Conservation (phyloP, 2,888 invertebrate genomes). For the Caenorhabditis sp. region DNA sequence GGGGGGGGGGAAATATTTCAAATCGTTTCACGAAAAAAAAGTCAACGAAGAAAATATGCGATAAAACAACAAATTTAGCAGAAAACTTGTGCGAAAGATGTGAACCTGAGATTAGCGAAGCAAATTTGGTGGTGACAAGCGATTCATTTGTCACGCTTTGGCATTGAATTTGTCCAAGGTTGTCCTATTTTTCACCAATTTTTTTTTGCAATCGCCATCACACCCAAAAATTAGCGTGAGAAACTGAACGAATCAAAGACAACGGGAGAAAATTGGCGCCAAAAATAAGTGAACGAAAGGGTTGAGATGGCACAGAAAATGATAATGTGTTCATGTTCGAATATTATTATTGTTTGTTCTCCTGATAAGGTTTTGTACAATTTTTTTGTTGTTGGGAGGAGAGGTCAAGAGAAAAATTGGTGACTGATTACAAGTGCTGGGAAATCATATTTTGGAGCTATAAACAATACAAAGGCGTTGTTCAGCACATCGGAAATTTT, state of each 20-base stretch:
- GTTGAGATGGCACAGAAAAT: too few relatives aligned
- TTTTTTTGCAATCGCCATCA: too few relatives aligned
- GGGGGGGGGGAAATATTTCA: too few relatives aligned
- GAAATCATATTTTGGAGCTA: too few relatives aligned
- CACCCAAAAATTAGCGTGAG: background rate
- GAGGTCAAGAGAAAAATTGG: background rate
- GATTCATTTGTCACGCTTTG: conserved; percentile 27
- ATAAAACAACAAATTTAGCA: background rate
- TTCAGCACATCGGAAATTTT: too few relatives aligned
- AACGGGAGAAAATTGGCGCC: background rate
- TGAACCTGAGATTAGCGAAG: conserved; percentile 31
- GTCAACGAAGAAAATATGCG: background rate
- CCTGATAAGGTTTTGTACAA: background rate
- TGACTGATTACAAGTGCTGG: too few relatives aligned
- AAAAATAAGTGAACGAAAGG: background rate
- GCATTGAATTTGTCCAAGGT: conserved; percentile 32
- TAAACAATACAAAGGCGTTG: too few relatives aligned
- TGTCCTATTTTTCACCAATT: conserved; percentile 8
- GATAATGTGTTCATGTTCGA: background rate
- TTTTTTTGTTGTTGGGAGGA: background rate
- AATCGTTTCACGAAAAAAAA: too few relatives aligned
- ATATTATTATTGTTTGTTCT: background rate
- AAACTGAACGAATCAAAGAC: background rate
- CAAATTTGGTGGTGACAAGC: background rate
- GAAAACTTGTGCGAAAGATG: conserved; percentile 4